Base-by-base conservation (phyloP, 2,797 vertebrate genomes). In the Pseudomugil tenellus region DNA sequence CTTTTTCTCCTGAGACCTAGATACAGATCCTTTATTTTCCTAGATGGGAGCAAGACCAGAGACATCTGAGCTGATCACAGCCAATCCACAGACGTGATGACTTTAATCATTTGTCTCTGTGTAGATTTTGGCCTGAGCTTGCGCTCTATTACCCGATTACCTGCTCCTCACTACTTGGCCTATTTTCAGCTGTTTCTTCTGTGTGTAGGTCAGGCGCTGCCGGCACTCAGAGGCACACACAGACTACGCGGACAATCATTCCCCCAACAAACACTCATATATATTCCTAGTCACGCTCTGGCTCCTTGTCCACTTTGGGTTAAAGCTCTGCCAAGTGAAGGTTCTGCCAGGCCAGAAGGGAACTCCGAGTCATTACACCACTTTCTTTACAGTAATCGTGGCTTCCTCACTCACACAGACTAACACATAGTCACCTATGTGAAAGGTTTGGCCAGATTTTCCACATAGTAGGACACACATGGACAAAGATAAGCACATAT, bases 61-160 rank as follows among this genome's bases (percentile, higher is more conserved):
- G 71, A 67, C 69, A 66, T 71, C 37, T 70, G 54, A 62, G 41
- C 61, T 59, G 76, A 77, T 84, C 84, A 71, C 71, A 65, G 57
- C 73, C 53, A 37, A 81, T 78, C 62, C 78, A 63, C 54, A 80
- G 83, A 81, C 58, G 63, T 82, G 86, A 84, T 86, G 81, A 84
- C 84, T 91, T 90, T 90, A 92, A 91, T 91, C 88, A 90, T 79
- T 78, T 81, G 84, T 80, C 75, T 48, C 32, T 25, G 71, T 80
- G 72, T 82, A 83, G 88, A 88, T 74, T 79, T 70, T 81, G 81
- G 80, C 69, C 75, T 73, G 55, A 31, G 79, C 77, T 75, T 73
- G 67, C 55, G 67, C 71, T 71, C 52, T 58, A 78, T 80, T 84
- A 37, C 37, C 23, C 23, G 4, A 55, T 55, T 28, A 46, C 23